Conservation (phyloP, 2,888 invertebrate genomes). For the Tenthredo mesomela region DNA sequence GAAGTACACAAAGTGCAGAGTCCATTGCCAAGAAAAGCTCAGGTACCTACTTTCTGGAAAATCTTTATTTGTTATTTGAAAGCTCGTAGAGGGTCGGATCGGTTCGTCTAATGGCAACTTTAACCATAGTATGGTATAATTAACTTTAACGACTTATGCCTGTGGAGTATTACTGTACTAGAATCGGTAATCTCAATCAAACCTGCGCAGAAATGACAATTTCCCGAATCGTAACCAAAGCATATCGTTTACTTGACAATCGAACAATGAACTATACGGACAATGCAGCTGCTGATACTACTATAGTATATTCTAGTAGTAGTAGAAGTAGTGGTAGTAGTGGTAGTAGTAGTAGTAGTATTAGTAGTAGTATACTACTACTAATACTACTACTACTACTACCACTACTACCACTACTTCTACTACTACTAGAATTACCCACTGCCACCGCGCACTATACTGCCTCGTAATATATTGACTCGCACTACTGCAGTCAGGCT, state of each 20-base stretch:
- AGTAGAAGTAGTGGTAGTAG: too few species aligned
- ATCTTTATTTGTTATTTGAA: background rate
- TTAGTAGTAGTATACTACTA: too few species aligned
- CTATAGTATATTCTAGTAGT: too few species aligned
- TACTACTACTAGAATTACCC: background rate
- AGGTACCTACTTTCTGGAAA: background rate
- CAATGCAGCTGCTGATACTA: slow-evolving; percentile 23
- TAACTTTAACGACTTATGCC: background rate
- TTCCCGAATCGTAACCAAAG: background rate
- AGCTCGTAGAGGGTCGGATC: background rate
- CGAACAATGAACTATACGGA: slow-evolving; percentile 33
- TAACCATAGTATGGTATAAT: background rate
- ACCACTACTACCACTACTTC: background rate
- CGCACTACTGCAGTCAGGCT: slow-evolving; percentile 25
- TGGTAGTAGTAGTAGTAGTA: too few species aligned
- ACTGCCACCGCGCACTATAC: slow-evolving; percentile 5
- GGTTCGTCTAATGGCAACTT: background rate
- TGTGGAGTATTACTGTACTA: background rate
- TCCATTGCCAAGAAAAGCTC: slow-evolving; percentile 8
- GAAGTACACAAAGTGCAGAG: slow-evolving; percentile 32
- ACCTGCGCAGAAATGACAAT: background rate
- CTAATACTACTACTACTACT: too few species aligned
- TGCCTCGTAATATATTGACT: slow-evolving; percentile 32
- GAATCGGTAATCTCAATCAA: background rate
- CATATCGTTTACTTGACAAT: slow-evolving; percentile 11